Evolutionary conservation across 2,888 invertebrate genomes (phyloP), one percentile per base, ranked within the genome.

Genomic region (Andrena dorsata): DNA sequence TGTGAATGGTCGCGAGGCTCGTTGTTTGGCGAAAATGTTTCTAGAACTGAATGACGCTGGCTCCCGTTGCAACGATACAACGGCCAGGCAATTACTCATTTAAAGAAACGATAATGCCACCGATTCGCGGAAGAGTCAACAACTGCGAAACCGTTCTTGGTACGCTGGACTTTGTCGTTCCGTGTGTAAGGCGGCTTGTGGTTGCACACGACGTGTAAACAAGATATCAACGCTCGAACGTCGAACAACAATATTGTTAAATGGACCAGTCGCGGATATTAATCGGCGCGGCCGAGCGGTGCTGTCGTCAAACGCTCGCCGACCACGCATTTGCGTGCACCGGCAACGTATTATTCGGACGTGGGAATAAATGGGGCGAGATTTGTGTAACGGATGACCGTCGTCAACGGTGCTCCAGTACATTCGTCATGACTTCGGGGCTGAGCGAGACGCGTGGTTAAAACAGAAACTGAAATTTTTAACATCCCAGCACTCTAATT

Each of bases 101-200:
- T 73, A 80, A 84, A 78, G 78, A 72, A 83, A 88, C 80, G 88
- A 88, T 88, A 88, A 88, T 85, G 76, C 69, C 56, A 47, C 71
- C 75, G 86, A 86, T 88, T 88, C 86, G 86, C 82, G 88, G 88
- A 88, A 88, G 84, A 88, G 77, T 86, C 86, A 80, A 87, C 81
- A 87, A 84, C 84, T 80, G 66, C 84, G 78, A 74, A 83, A 58
- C 72, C 70, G 63, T 81, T 87, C 75, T 68, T 53, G 81, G 72
- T 73, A 83, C 49, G 73, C 72, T 90, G 89, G 90, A 90, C 90
- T 90, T 89, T 89, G 89, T 81, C 86, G 74, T 83, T 75, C 65
- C 76, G 32, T 64, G 56, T 64, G 69, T 60, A 72, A 75, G 65
- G 51, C 70, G 23, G 56, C 23, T 26, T 26, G 56, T 41, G 28